A percentile compares a stretch with the other conserved stretches of the same genome.
Evolutionary conservation across 2,888 invertebrate genomes (phyloP).

Genomic region (Habroteleia sp.): DNA sequence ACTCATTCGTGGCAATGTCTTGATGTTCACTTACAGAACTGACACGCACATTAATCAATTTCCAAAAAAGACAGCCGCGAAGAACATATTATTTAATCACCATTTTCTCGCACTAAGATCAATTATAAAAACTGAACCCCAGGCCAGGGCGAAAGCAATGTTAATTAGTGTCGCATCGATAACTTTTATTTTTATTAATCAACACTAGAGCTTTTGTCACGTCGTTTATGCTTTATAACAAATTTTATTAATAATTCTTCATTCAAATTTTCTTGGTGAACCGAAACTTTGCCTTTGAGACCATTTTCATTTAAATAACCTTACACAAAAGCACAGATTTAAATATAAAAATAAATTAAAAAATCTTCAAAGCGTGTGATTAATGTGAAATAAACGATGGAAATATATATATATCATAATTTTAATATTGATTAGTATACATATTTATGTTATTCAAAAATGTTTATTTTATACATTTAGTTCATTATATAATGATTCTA

Average conservation of each 20-base stretch:
- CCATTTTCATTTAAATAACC: constrained; percentile 14
- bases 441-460: too few relatives aligned
- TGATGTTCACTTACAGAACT: constrained; percentile 35
- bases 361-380: neutral
- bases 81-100: constrained; percentile 20
- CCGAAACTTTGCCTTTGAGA: constrained; percentile 4
- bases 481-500: too few relatives aligned
- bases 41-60: constrained; percentile 47
- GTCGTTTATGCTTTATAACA: too few relatives aligned
- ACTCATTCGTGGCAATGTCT: constrained; percentile 15
- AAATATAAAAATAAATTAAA: constrained; percentile 30
- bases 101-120: neutral
- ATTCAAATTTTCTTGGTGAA: neutral
- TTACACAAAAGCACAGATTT: constrained; percentile 8
- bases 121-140: neutral
- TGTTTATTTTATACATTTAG: too few relatives aligned
- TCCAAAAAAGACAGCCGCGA: constrained; percentile 4
- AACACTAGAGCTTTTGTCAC: too few relatives aligned
- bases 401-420: constrained; percentile 27
- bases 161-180: neutral
- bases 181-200: constrained; percentile 13
- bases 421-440: too few relatives aligned
- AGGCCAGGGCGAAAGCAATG: too few relatives aligned
- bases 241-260: too few relatives aligned
- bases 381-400: constrained; percentile 22